Evolutionary conservation across 2,888 invertebrate genomes (phyloP).

Genomic region (Drosophila bunnanda): DNA sequence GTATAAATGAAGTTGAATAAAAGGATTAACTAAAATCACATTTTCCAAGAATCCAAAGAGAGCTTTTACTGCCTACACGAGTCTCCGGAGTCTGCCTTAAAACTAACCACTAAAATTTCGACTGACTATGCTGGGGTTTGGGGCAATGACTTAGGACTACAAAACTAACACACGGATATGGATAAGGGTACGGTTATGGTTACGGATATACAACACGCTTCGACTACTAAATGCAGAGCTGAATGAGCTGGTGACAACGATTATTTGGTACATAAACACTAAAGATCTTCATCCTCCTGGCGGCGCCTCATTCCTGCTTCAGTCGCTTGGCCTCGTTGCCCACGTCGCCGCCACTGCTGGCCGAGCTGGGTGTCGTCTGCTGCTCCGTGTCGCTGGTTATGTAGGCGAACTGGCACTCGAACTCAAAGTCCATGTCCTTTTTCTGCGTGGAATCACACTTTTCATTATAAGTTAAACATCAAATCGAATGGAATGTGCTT

Average conservation of each 20-base stretch:
- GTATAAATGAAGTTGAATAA: not conserved
- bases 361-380: slow-evolving; percentile 53
- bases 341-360: slow-evolving; percentile 22
- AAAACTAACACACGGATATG: slow-evolving; percentile 58
- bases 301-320: slow-evolving; percentile 82
- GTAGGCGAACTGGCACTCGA: slow-evolving; percentile 83
- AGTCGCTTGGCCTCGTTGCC: slow-evolving; percentile 80
- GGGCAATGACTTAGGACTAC: slow-evolving; percentile 56
- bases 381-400: slow-evolving; percentile 73
- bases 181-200: slow-evolving; percentile 12
- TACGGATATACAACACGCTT: slow-evolving; percentile 48
- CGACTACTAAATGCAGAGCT: slow-evolving; percentile 65
- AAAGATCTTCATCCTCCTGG: slow-evolving; percentile 26
- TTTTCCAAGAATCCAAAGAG: not conserved
- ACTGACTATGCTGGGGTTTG: slow-evolving; percentile 41
- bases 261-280: slow-evolving; percentile 46
- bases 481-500: not conserved
- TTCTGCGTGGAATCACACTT: slow-evolving; percentile 60
- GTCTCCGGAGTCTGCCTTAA: slow-evolving; percentile 46
- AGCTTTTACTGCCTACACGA: slow-evolving; percentile 1
- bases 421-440: slow-evolving; percentile 82
- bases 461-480: not conserved
- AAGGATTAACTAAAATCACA: too few species aligned
- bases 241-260: slow-evolving; percentile 43
- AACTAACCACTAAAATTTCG: slow-evolving; percentile 46